Evolutionary conservation across 1,140 invertebrate genomes (phyloP).

Genomic region (Leguminivora glycinivorella): DNA sequence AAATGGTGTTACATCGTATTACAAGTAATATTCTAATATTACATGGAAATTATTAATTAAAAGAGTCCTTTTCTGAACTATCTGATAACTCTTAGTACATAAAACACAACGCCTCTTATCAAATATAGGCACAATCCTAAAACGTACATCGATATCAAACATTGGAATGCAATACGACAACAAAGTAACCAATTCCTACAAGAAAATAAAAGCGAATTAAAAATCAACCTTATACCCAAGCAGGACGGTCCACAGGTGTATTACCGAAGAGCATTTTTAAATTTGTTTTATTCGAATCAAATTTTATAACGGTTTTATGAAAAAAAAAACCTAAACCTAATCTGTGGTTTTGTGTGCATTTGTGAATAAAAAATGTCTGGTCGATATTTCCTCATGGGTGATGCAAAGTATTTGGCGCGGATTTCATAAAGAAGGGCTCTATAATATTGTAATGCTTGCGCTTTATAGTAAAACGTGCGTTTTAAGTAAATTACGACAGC

Average conservation of each 20-base stretch:
- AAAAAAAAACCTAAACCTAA: background rate
- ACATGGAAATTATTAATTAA: too few relatives aligned
- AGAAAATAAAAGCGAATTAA: background rate
- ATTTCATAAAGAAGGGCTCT: background rate
- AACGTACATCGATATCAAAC: background rate
- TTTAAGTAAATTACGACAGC: background rate
- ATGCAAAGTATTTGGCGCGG: background rate
- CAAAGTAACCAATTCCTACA: background rate
- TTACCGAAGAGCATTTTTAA: background rate
- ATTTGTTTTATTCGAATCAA: conserved; percentile 1
- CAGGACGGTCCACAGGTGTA: background rate
- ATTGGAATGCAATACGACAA: conserved; percentile 17
- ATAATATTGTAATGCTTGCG: background rate
- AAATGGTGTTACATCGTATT: too few relatives aligned
- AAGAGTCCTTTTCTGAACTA: too few relatives aligned
- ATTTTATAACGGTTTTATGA: conserved; percentile 22
- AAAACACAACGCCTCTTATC: background rate
- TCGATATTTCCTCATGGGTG: background rate
- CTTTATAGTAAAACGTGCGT: background rate
- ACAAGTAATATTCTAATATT: too few relatives aligned
- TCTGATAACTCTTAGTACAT: background rate
- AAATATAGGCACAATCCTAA: background rate
- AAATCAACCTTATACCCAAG: background rate
- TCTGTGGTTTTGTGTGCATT: conserved; percentile 14
- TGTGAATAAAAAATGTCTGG: conserved; percentile 9